Conservation (phyloP, 2,888 invertebrate species). For the Baronia brevicornis region DNA sequence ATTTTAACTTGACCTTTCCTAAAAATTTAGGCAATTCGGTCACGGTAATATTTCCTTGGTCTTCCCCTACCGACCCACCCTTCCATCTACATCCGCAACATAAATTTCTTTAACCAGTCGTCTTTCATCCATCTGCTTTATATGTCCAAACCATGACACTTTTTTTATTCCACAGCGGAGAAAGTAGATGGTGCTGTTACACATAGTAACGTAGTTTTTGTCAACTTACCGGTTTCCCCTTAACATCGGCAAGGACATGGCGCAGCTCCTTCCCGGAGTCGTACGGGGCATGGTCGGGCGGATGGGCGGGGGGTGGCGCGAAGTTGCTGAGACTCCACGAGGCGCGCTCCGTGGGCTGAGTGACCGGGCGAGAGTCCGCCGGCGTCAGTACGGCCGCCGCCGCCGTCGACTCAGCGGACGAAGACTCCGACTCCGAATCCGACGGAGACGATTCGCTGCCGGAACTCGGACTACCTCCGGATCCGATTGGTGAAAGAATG, state of each 20-base stretch:
- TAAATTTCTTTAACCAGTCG: no score
- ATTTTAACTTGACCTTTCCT: no score
- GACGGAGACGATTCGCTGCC: conserved; percentile 77
- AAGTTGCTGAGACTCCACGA: conserved; percentile 70
- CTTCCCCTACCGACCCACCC: no score
- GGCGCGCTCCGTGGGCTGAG: conserved; percentile 53
- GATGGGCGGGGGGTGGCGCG: conserved; percentile 49
- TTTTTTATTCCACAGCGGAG: no score
- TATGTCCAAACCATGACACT: background rate
- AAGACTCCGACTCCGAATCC: conserved; percentile 78
- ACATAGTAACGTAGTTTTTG: no score
- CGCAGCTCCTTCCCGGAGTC: conserved; percentile 74
- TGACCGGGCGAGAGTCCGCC: conserved; percentile 52
- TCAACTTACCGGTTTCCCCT: conserved; percentile 57
- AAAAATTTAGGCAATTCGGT: no score
- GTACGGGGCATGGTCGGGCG: conserved; percentile 60
- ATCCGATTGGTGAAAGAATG: conserved; percentile 61
- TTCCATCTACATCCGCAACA: no score
- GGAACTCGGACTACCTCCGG: conserved; percentile 61
- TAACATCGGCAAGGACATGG: conserved; percentile 72
- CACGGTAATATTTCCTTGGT: no score
- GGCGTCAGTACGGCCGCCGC: conserved; percentile 32
- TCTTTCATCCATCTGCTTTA: no score
- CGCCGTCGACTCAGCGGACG: conserved; percentile 60
- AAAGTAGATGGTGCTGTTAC: no score